Evolutionary conservation across 1,140 invertebrate species (phyloP).

Genomic region (Hestina assimilis): DNA sequence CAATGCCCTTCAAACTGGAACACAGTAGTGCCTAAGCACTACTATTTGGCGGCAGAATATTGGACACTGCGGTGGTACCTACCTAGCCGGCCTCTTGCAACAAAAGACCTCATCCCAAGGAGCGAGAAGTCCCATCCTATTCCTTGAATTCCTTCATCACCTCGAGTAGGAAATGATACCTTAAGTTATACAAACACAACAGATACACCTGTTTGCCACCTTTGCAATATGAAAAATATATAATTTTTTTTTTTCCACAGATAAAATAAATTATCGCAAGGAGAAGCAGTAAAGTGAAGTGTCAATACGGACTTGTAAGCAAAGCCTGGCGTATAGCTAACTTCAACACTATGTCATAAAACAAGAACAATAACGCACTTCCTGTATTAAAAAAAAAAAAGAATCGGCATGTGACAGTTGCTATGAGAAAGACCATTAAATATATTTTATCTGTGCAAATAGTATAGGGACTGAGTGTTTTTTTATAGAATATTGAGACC

Average conservation of each 20-base stretch:
- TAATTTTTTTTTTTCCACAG: slow-evolving; percentile 39
- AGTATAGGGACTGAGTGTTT: slow-evolving; percentile 2
- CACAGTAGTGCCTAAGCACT: too few relatives aligned
- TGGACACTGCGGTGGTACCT: too few relatives aligned
- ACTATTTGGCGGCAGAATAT: too few relatives aligned
- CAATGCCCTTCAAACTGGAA: too few relatives aligned
- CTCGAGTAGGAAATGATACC: too few relatives aligned
- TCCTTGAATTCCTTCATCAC: too few relatives aligned
- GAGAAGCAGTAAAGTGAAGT: slow-evolving; percentile 68
- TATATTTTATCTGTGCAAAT: slow-evolving; percentile 27
- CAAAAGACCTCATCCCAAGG: too few relatives aligned
- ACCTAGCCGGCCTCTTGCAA: too few relatives aligned
- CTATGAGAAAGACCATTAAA: slow-evolving; percentile 3
- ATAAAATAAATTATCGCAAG: slow-evolving; percentile 43
- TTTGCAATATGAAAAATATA: not conserved
- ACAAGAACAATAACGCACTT: slow-evolving; percentile 50
- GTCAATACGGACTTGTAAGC: slow-evolving; percentile 69
- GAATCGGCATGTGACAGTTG: slow-evolving; percentile 5
- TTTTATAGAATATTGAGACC: not conserved
- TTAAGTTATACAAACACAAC: too few relatives aligned
- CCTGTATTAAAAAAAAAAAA: slow-evolving; percentile 26
- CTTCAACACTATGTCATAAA: slow-evolving; percentile 45
- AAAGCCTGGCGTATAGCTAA: slow-evolving; percentile 61
- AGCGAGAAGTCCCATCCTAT: too few relatives aligned
- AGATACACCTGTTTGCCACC: too few relatives aligned